phyloP scores from a whole-genome alignment of 2,888 invertebrate genomes.

The Trissolcus japonicus region DNA sequence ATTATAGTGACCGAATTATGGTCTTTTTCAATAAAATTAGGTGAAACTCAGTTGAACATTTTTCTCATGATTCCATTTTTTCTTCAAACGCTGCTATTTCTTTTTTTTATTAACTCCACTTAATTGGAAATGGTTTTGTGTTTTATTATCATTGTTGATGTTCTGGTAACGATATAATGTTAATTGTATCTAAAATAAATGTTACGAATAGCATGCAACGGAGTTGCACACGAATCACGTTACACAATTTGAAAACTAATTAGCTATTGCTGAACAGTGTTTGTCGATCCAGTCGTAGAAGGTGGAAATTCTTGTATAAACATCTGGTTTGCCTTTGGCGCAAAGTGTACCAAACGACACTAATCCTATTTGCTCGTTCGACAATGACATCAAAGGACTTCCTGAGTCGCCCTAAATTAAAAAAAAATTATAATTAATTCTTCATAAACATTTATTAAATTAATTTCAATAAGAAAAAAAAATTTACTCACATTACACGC shows the following conservation, averaged over 20 bases:
- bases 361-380: slow-evolving; percentile 63
- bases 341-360: slow-evolving; percentile 61
- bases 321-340: slow-evolving; percentile 48
- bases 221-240: too few species aligned
- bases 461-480: not conserved
- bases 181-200: too few species aligned
- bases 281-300: slow-evolving; percentile 48
- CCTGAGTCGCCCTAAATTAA: slow-evolving; percentile 56
- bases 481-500: slow-evolving; percentile 68
- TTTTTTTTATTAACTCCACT: too few species aligned
- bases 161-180: too few species aligned
- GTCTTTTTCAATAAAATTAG: slow-evolving; percentile 2
- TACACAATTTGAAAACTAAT: too few species aligned
- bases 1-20: slow-evolving; percentile 22
- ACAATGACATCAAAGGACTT: slow-evolving; percentile 59
- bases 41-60: slow-evolving; percentile 3
- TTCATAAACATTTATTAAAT: not conserved
- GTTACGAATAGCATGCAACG: too few species aligned
- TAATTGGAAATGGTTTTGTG: too few species aligned
- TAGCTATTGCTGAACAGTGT: slow-evolving; percentile 18
- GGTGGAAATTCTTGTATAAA: slow-evolving; percentile 50
- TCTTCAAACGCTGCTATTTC: too few species aligned
- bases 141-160: too few species aligned
- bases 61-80: too few species aligned
- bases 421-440: not conserved